Evolutionary conservation across 2,113 vertebrate species (phyloP).

Genomic region (Talpa occidentalis): DNA sequence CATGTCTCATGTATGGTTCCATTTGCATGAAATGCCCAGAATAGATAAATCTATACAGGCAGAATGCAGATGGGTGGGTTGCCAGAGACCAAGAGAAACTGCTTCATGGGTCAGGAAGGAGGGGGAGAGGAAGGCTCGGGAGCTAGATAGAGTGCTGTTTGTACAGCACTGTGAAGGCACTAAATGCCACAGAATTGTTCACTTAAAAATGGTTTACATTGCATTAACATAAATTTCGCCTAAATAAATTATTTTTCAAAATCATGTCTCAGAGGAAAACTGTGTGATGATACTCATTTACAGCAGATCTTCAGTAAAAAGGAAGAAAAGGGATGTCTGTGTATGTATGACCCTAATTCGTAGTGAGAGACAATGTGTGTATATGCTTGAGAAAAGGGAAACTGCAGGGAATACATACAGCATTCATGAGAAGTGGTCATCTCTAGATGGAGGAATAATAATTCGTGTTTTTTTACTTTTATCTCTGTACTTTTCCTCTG

Average conservation of each 20-base stretch:
- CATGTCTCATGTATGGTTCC: background rate
- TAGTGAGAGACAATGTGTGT: background rate
- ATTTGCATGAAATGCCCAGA: constrained; percentile 21
- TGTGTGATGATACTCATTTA: background rate
- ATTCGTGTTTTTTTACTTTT: background rate
- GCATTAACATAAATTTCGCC: background rate
- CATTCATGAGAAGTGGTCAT: background rate
- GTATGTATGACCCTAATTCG: background rate
- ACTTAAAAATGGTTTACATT: background rate
- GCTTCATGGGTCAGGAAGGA: background rate
- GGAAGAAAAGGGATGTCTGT: background rate
- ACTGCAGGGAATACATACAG: background rate
- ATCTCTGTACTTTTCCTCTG: background rate
- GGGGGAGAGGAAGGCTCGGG: background rate
- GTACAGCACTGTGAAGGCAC: background rate
- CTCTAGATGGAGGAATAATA: background rate
- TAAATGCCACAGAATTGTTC: background rate
- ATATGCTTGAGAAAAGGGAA: background rate
- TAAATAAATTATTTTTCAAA: constrained; percentile 28
- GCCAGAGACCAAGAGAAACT: background rate
- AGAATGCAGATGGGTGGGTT: background rate
- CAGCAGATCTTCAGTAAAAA: background rate
- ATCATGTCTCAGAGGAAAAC: constrained; percentile 42
- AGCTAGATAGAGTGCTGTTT: background rate
- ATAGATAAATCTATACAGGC: background rate